Evolutionary conservation across 2,888 invertebrate species (phyloP).

Genomic region (Myopa testacea): DNA sequence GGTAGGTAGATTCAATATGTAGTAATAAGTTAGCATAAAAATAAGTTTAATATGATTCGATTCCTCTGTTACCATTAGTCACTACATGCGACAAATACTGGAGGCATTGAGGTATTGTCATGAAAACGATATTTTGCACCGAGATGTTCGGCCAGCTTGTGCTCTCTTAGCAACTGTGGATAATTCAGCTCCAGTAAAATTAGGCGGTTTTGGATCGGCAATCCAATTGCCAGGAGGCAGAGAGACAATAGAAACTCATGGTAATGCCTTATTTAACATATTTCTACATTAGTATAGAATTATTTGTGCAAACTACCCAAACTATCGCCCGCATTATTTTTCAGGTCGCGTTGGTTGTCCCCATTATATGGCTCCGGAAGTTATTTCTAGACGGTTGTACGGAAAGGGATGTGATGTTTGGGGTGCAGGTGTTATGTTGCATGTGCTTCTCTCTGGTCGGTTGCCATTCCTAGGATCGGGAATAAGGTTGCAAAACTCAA

Average conservation of each 20-base stretch:
- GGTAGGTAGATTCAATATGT: conserved; percentile 72
- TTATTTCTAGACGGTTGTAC: conserved; percentile 89
- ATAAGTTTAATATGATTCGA: not conserved
- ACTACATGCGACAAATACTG: conserved; percentile 98
- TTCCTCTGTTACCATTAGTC: conserved; percentile 71
- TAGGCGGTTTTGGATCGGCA: conserved; percentile 97
- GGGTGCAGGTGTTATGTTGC: conserved; percentile 95
- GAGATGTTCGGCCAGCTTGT: conserved; percentile 97
- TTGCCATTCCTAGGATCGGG: conserved; percentile 96
- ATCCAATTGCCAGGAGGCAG: conserved; percentile 88
- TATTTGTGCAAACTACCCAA: not conserved
- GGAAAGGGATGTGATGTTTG: conserved; percentile 97
- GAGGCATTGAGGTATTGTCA: conserved; percentile 98
- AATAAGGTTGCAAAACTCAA: conserved; percentile 91
- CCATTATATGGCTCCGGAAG: conserved; percentile 98
- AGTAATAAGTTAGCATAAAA: not conserved
- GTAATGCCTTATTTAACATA: conserved; percentile 59
- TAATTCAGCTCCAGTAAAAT: conserved; percentile 97
- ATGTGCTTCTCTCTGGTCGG: conserved; percentile 92
- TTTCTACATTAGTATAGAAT: not conserved
- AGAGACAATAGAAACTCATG: conserved; percentile 73
- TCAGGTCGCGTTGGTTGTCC: conserved; percentile 93
- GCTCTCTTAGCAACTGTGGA: conserved; percentile 95
- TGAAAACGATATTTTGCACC: conserved; percentile 96
- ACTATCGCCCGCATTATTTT: not conserved